phyloP scores from a whole-genome alignment of 2,797 vertebrate species.

The Phrynocephalus guinanensis region DNA sequence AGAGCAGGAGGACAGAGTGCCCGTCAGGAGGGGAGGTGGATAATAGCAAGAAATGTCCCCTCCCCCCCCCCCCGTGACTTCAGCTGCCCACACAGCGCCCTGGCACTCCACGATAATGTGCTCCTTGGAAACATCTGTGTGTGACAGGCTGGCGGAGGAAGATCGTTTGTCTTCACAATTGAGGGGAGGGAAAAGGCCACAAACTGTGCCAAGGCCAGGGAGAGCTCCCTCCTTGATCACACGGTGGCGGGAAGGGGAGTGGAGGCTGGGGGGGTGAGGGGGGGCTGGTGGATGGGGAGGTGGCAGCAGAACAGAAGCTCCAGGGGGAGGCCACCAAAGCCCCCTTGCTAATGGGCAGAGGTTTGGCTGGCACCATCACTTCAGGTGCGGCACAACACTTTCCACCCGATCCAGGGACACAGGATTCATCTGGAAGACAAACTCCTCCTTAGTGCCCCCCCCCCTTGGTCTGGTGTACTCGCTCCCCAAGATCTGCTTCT shows the following conservation, averaged over 20 bases:
- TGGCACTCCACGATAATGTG: constrained; percentile 10
- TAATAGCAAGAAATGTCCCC: constrained; percentile 66
- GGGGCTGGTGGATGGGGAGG: not conserved
- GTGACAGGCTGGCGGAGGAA: constrained; percentile 16
- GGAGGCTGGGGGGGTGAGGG: too few relatives aligned
- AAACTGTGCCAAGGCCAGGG: not conserved
- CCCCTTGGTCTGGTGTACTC: not conserved
- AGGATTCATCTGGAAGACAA: too few relatives aligned
- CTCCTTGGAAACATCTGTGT: constrained; percentile 25
- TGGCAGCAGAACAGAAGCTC: not conserved
- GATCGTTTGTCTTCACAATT: constrained; percentile 41
- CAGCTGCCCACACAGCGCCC: constrained; percentile 51
- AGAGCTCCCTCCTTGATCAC: constrained; percentile 49
- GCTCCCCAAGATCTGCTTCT: too few relatives aligned
- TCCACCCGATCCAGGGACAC: not conserved
- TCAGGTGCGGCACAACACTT: too few relatives aligned
- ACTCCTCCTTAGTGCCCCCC: too few relatives aligned
- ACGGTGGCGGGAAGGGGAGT: constrained; percentile 25
- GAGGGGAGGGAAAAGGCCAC: constrained; percentile 24
- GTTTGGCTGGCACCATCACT: not conserved
- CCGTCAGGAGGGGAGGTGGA: constrained; percentile 46
- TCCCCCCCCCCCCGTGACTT: constrained; percentile 2
- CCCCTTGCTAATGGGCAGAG: too few relatives aligned
- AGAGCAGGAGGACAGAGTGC: constrained; percentile 25
- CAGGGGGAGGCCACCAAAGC: not conserved